Conservation (phyloP, 2,113 vertebrate species). For the Polyodon spathula region DNA sequence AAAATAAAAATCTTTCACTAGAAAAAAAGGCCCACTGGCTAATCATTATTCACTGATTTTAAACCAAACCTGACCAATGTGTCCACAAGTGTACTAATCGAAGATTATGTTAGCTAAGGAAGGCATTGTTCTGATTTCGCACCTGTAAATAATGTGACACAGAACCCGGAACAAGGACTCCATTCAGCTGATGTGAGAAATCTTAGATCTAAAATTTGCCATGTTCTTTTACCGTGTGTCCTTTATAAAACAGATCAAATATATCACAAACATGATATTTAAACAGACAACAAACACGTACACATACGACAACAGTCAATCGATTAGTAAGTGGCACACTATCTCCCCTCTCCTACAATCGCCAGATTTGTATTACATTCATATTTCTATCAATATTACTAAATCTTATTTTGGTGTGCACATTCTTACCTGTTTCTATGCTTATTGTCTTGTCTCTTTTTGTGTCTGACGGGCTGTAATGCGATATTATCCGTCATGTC, state of each 20-base stretch:
- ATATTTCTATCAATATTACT: too few species aligned
- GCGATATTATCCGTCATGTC: conserved; percentile 89
- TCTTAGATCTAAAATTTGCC: too few species aligned
- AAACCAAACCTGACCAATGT: background rate
- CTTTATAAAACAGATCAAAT: too few species aligned
- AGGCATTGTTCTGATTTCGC: conserved; percentile 41
- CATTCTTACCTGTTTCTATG: conserved; percentile 73
- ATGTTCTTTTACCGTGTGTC: too few species aligned
- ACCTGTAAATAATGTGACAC: conserved; percentile 38
- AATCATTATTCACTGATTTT: background rate
- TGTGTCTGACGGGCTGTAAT: conserved; percentile 81
- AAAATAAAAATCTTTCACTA: conserved; percentile 4
- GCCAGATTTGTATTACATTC: too few species aligned
- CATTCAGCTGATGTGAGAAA: too few species aligned
- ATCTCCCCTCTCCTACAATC: too few species aligned
- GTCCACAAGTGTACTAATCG: background rate
- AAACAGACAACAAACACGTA: too few species aligned
- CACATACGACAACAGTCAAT: too few species aligned
- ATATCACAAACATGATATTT: too few species aligned
- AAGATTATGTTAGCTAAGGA: background rate
- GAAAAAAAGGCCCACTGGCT: background rate
- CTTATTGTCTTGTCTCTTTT: conserved; percentile 79
- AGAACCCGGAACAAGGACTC: conserved; percentile 50
- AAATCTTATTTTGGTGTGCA: too few species aligned
- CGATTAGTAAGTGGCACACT: too few species aligned